phyloP scores from a whole-genome alignment of 2,113 vertebrate genomes.

The Lophotis ruficrista region DNA sequence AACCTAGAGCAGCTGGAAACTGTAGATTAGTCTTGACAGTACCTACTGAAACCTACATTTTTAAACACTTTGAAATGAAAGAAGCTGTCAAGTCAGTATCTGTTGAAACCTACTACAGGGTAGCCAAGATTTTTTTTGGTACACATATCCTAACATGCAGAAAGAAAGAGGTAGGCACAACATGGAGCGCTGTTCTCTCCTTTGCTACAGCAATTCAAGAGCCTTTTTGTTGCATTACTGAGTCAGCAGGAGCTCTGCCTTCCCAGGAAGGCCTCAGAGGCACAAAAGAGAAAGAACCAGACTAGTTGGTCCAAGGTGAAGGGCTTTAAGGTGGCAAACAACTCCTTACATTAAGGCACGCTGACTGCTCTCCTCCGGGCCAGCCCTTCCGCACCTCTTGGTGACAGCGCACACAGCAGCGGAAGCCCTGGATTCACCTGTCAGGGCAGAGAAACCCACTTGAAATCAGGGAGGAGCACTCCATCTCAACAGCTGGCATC shows the following conservation, averaged over 20 bases:
- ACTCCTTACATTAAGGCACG: neutral
- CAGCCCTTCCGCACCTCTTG: neutral
- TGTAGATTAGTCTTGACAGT: neutral
- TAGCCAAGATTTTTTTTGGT: neutral
- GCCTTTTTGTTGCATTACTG: neutral
- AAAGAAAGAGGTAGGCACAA: neutral
- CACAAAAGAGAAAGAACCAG: slow-evolving; percentile 29
- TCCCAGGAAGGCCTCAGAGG: slow-evolving; percentile 1
- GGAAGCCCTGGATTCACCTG: neutral
- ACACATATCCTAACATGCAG: neutral
- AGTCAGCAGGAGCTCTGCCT: slow-evolving; percentile 35
- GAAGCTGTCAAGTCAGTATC: neutral
- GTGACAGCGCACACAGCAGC: rapidly evolving
- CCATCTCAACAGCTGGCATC: neutral
- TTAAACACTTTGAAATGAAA: neutral
- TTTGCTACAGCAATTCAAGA: neutral
- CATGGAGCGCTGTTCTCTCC: neutral
- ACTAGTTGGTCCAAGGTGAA: neutral
- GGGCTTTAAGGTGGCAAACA: neutral
- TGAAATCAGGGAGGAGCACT: neutral
- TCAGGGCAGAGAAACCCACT: neutral
- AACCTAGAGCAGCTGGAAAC: neutral
- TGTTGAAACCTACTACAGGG: neutral
- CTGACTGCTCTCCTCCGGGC: neutral
- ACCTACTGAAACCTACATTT: neutral